phyloP scores from a whole-genome alignment of 2,113 vertebrate genomes.

The Lonchura striata region DNA sequence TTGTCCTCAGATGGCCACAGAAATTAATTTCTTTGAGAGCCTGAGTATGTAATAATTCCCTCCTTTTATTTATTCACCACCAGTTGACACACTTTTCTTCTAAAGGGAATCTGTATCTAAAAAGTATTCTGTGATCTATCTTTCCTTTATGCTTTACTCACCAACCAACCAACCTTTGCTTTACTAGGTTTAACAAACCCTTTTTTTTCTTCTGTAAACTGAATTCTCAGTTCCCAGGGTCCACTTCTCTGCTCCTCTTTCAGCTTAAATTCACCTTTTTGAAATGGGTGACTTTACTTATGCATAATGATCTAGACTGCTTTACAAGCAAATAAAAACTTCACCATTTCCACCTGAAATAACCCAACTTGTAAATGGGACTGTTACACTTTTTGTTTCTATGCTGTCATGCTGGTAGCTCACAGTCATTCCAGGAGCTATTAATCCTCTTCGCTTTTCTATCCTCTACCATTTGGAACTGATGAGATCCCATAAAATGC shows the following conservation, averaged over 20 bases:
- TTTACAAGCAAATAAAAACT: background rate
- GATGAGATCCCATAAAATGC: background rate
- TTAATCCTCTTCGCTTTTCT: background rate
- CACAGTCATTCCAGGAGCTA: background rate
- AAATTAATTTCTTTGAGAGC: background rate
- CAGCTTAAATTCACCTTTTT: background rate
- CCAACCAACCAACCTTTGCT: background rate
- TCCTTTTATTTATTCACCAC: background rate
- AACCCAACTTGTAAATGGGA: background rate
- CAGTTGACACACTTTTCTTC: background rate
- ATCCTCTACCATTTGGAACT: background rate
- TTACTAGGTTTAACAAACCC: background rate
- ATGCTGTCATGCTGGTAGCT: background rate
- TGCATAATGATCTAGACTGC: background rate
- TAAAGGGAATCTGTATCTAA: background rate
- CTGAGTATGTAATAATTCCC: background rate
- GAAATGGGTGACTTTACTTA: background rate
- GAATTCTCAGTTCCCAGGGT: background rate
- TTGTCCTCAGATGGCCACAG: background rate
- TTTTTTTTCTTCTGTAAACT: background rate
- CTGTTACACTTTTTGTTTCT: background rate
- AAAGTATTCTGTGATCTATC: background rate
- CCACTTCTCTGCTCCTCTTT: background rate
- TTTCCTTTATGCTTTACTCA: background rate
- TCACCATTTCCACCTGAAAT: background rate